Evolutionary conservation across 2,113 vertebrate genomes (phyloP), one percentile per base, ranked within the genome.

Genomic region (Oreocharis arfaki): DNA sequence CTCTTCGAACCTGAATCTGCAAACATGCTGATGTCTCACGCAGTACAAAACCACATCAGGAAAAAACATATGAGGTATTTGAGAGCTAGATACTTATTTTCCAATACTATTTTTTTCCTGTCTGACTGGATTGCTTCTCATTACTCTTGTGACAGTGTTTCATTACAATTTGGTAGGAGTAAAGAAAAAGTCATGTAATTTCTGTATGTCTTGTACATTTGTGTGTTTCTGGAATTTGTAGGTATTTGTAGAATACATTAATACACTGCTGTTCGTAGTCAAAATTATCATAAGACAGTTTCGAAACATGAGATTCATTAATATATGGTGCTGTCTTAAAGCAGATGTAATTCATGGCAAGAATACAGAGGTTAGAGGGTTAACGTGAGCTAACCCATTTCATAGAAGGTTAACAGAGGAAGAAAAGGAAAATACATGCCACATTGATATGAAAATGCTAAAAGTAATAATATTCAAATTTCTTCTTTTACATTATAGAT

Each of bases 21-120:
- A 68, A 41, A 61, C 2, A 24, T 24, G 39, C 3, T 7, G 1
- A 1, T 2, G 3, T 30, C 17, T 71, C 33, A 39, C 26, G 41
- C 23, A 71, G 20, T 11, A 39, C 26, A 67, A 81, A 65, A 46
- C 8, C 0, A 0, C 30, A 19, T 12, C 13, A 59, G 20, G 33
- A 68, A 81, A 84, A 64, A 7, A 33, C 5, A 53, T 12, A 9
- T 30, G 1, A 60, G 52, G 1, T 16, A 28, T 64, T 63, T 84
- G 41, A 55, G 19, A 68, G 21, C 7, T 41, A 71, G 60, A 26
- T 60, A 27, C 6, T 18, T 56, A 4, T 76, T 82, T 93, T 64
- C 33, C 7, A 19, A 6, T 27, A 27, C 11, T n/a, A 21, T 39
- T 24, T 17, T 76, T 81, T 24, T 80, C 7, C 23, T 74, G 42